Evolutionary conservation across 2,113 vertebrate species (phyloP).

Genomic region (Geococcyx californianus): DNA sequence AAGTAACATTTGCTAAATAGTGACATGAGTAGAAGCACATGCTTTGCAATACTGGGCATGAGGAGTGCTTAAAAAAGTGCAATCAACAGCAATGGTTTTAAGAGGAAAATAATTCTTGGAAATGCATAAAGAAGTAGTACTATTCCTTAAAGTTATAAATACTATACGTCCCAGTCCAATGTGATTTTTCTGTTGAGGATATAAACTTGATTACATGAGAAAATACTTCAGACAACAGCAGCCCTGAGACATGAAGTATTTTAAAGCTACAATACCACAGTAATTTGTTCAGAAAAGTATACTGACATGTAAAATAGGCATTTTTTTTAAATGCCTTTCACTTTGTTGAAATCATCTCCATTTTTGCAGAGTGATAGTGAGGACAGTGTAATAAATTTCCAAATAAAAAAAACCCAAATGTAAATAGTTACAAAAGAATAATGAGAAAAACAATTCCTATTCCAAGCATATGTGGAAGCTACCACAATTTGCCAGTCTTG

Average conservation of each 20-base stretch:
- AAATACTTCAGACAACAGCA: neutral
- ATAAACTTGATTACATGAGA: neutral
- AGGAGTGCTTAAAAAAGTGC: neutral
- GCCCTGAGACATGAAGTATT: neutral
- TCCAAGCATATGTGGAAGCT: neutral
- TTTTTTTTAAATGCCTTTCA: neutral
- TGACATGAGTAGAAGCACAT: neutral
- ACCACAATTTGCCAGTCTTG: neutral
- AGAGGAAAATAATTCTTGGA: neutral
- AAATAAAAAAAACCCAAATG: neutral
- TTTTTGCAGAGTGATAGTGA: neutral
- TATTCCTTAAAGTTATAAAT: neutral
- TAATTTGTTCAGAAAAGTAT: neutral
- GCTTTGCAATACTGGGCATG: neutral
- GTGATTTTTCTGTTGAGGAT: neutral
- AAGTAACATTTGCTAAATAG: neutral
- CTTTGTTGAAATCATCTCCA: neutral
- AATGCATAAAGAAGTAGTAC: neutral
- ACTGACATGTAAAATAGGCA: neutral
- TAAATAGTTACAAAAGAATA: neutral
- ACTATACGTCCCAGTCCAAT: neutral
- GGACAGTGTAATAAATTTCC: neutral
- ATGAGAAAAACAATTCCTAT: neutral
- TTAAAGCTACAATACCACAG: neutral
- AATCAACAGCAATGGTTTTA: neutral